Conservation (phyloP, 2,797 vertebrate species). For the Phalloptychus januarius region DNA sequence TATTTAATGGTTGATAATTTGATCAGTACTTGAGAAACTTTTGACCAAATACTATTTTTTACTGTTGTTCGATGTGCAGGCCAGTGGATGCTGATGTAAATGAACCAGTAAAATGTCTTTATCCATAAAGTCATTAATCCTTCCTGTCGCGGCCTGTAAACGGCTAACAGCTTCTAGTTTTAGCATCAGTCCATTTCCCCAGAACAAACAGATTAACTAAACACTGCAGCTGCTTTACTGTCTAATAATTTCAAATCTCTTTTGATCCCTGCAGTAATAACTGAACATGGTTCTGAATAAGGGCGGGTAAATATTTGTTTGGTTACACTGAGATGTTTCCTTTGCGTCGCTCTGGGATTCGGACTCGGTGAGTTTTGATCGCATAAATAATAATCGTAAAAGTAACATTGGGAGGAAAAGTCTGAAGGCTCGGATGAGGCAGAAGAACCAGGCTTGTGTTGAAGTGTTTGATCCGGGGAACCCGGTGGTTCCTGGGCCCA, state of each 20-base stretch:
- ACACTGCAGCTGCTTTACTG: neutral
- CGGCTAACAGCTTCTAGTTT: neutral
- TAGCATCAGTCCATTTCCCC: neutral
- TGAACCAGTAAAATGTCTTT: neutral
- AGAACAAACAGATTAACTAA: constrained; percentile 1
- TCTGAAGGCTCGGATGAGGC: neutral
- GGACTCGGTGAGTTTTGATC: neutral
- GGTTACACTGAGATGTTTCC: neutral
- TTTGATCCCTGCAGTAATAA: neutral
- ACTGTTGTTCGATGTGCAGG: no score
- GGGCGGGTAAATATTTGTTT: neutral
- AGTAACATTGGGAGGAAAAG: neutral
- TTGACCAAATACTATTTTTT: no score
- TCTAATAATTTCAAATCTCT: neutral
- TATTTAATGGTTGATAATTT: no score
- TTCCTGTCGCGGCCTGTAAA: neutral
- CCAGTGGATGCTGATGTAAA: no score
- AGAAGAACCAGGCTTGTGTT: neutral
- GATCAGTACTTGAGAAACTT: no score
- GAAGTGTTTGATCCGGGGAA: neutral
- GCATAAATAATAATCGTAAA: neutral
- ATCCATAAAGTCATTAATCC: neutral
- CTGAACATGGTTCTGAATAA: neutral
- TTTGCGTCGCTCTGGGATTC: neutral
- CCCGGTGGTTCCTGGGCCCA: neutral